A percentile compares a stretch with the other conserved stretches of the same genome.
phyloP scores from a whole-genome alignment of 2,113 vertebrate genomes.

The Otus sunia region DNA sequence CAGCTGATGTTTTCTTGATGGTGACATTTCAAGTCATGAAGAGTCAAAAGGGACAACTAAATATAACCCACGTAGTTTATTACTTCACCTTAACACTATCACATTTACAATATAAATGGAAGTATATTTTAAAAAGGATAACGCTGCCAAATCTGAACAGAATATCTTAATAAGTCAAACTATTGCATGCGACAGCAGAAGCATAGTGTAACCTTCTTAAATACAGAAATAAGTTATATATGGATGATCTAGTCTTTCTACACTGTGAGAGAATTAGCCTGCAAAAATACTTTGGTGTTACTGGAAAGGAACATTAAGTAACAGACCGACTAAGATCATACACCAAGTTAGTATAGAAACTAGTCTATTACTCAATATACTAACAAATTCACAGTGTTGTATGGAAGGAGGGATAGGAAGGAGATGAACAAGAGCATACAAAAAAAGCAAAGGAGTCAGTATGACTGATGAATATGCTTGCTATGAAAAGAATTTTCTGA shows the following conservation, averaged over 20 bases:
- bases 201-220: neutral
- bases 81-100: neutral
- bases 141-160: neutral
- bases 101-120: neutral
- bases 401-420: neutral
- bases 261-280: neutral
- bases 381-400: neutral
- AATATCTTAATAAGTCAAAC: neutral
- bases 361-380: neutral
- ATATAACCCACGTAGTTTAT: neutral
- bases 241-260: neutral
- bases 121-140: neutral
- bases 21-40: neutral
- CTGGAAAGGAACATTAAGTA: neutral
- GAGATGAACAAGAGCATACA: neutral
- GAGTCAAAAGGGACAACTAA: neutral
- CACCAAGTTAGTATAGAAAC: neutral
- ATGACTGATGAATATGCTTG: neutral
- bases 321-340: neutral
- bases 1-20: neutral
- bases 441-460: neutral
- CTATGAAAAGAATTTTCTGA: neutral
- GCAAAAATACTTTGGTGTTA: neutral
- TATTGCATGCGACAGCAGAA: neutral
- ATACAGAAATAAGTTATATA: neutral